Percentiles rank a stretch among this genome's conserved stretches.
Conservation (phyloP, 1,140 invertebrate species). For the Cydia splendana region DNA sequence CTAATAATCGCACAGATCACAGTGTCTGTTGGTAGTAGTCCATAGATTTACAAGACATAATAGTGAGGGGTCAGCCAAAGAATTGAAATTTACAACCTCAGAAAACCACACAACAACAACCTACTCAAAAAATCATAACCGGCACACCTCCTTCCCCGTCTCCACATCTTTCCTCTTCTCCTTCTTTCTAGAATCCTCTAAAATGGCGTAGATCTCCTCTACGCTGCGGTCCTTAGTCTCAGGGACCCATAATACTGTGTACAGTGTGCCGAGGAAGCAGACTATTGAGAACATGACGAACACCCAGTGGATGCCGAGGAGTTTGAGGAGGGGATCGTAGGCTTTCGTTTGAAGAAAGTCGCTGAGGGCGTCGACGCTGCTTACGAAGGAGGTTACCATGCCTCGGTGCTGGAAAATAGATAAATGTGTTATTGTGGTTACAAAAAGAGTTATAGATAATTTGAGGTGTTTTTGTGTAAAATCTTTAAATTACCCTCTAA, state of each 20-base stretch:
- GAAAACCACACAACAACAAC: not conserved
- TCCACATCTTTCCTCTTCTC: conserved; percentile 69
- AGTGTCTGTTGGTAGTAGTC: too few relatives aligned
- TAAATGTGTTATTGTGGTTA: not conserved
- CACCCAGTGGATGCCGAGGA: conserved; percentile 73
- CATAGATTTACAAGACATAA: too few relatives aligned
- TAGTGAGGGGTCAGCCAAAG: too few relatives aligned
- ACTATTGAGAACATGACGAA: conserved; percentile 71
- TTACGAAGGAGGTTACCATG: conserved; percentile 71
- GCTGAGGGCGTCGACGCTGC: conserved; percentile 64
- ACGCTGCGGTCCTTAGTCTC: conserved; percentile 71
- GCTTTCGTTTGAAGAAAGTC: conserved; percentile 74
- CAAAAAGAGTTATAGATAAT: too few relatives aligned
- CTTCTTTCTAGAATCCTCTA: conserved; percentile 66
- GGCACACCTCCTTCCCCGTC: conserved; percentile 39
- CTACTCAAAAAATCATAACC: conserved; percentile 35
- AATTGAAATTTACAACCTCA: not conserved
- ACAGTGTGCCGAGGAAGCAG: conserved; percentile 67
- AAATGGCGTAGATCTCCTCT: conserved; percentile 69
- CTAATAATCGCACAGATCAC: too few relatives aligned
- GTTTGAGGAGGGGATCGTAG: conserved; percentile 69
- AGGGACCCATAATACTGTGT: conserved; percentile 71
- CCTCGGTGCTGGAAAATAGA: conserved; percentile 64
- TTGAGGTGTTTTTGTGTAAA: too few relatives aligned
- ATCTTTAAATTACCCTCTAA: too few relatives aligned